phyloP scores from a whole-genome alignment of 2,113 vertebrate genomes.

The Raja brachyura region DNA sequence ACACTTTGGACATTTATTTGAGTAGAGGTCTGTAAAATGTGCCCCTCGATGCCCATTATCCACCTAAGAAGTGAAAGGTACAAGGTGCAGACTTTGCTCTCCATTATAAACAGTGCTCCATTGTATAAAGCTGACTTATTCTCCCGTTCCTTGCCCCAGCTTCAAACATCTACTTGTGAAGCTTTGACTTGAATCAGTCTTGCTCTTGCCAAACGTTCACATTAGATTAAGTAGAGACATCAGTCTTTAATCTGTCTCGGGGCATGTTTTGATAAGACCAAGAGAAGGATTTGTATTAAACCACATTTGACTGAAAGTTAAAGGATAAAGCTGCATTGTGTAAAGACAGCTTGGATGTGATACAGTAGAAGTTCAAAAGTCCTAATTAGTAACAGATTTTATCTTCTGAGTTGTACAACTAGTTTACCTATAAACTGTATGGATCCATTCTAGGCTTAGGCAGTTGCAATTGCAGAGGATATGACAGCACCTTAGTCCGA shows the following conservation, averaged over 20 bases:
- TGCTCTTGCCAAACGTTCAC: background rate
- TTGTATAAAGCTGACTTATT: background rate
- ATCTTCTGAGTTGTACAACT: background rate
- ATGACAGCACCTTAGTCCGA: background rate
- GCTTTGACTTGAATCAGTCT: background rate
- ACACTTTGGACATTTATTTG: background rate
- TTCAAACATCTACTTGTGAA: too few relatives aligned
- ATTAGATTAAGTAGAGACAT: background rate
- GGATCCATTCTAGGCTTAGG: background rate
- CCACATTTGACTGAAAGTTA: conserved; percentile 14
- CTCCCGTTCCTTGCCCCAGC: background rate
- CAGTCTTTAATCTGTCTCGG: background rate
- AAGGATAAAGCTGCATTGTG: background rate
- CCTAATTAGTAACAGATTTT: conserved; percentile 29
- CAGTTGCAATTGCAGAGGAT: background rate
- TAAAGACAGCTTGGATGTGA: background rate
- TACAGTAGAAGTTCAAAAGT: background rate
- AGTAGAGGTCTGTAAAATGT: background rate
- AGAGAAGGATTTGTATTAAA: conserved; percentile 11
- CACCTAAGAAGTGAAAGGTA: background rate
- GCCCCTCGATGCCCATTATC: background rate
- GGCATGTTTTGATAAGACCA: background rate
- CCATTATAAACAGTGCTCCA: background rate
- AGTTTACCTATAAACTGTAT: background rate
- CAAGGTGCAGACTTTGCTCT: background rate